These are phyloP conservation scores for Macrotrachela quadricornifera DNA, from an alignment of 1,140 invertebrate genomes.

Conservation along the genomic window DNA sequence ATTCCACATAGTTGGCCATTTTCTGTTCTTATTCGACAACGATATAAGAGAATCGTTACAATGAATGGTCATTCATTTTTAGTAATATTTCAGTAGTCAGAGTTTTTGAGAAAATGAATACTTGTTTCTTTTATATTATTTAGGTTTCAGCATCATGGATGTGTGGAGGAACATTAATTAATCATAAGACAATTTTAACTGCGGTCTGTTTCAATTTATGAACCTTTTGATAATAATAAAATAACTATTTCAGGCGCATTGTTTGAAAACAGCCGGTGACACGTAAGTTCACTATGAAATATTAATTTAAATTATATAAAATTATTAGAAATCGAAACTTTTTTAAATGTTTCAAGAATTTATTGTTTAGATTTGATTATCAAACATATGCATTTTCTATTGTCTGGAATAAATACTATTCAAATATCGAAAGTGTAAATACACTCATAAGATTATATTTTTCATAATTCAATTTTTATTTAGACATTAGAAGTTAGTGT, in stretches of 20 bases:
- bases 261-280: too few relatives aligned
- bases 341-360: too few relatives aligned
- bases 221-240: too few relatives aligned
- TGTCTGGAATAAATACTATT: slow-evolving; percentile 5
- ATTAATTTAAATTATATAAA: neutral
- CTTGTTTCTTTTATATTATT: too few relatives aligned
- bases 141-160: neutral
- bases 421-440: neutral
- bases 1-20: slow-evolving; percentile 1
- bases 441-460: neutral
- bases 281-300: too few relatives aligned
- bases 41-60: neutral
- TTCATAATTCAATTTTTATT: neutral
- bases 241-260: too few relatives aligned
- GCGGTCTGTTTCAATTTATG: neutral
- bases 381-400: neutral
- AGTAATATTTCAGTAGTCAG: too few relatives aligned
- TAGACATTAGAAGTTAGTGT: slow-evolving; percentile 6
- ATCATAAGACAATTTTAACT: slow-evolving; percentile 1
- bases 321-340: slow-evolving; percentile 2
- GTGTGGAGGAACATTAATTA: slow-evolving; percentile 3
- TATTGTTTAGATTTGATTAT: neutral
- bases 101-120: too few relatives aligned
- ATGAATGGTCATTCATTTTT: neutral
- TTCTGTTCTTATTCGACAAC: slow-evolving; percentile 1